Base-by-base conservation (phyloP, 2,113 vertebrate genomes). In the Nerophis ophidion region DNA sequence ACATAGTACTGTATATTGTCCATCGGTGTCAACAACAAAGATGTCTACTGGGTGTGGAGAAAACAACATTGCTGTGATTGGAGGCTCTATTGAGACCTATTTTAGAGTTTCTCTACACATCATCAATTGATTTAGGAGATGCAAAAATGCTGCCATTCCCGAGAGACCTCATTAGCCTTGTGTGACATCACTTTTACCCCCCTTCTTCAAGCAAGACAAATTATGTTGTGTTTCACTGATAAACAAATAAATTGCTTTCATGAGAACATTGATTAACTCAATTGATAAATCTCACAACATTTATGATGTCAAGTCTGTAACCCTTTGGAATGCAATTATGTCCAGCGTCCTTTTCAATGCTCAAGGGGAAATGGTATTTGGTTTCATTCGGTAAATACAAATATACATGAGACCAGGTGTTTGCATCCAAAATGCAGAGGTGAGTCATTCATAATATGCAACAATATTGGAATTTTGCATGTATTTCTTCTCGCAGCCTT, bases 11-110 rank as follows among this genome's bases (percentile, higher is more conserved):
- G 3, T 44, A 68, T 70, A 34, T 45, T 51, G 62, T 69, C 53
- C 16, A 19, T 68, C 45, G 33, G 42, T 68, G 64, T 60, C 60
- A 63, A 61, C 57, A 67, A 45, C 59, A 42, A 14, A 44, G 16
- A 46, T 36, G 13, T 45, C 53, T 46, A 40, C n/a, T 38, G 57
- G 40, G n/a, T 62, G 35, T 17, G 62, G 47, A 33, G 38, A 64
- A 53, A 57, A 51, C 8, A 10, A 48, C 55, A 38, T 51, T 44
- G 51, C 57, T 34, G 59, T 48, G 5, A 19, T 19, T 2, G 4
- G 26, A 5, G 5, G 35, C 38, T 56, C 42, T 8, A 56, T 56
- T 42, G 54, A 42, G 38, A 13, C 36, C 4, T 16, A 56, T 56
- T 42, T 56, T 55, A n/a, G 33, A 53, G 52, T 35, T 16, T 44